These are phyloP conservation scores for Cabera pusaria DNA, from an alignment of 2,888 invertebrate species.

Conservation along the genomic window DNA sequence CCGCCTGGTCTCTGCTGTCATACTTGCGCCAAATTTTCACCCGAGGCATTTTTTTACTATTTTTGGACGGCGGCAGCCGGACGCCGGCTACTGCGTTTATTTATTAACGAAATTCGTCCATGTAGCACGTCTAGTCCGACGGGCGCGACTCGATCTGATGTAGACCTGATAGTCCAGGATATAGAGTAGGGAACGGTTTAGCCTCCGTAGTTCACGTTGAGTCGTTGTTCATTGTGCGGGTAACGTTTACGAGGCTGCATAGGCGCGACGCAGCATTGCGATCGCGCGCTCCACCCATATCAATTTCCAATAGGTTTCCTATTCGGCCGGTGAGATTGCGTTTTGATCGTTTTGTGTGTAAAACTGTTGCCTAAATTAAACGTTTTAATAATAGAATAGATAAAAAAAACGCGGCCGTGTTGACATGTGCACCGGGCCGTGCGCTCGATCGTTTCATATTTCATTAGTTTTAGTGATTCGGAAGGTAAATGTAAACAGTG, in stretches of 20 bases:
- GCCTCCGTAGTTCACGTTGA: constrained; percentile 34
- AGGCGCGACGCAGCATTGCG: constrained; percentile 73
- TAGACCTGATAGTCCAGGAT: constrained; percentile 40
- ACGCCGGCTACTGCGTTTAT: constrained; percentile 75
- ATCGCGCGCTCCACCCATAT: constrained; percentile 78
- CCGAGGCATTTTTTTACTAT: constrained; percentile 62
- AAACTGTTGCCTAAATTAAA: constrained; percentile 82
- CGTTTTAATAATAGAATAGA: constrained; percentile 80
- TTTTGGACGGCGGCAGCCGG: constrained; percentile 62
- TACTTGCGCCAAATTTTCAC: constrained; percentile 78
- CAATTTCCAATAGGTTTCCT: constrained; percentile 82
- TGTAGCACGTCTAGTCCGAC: constrained; percentile 57
- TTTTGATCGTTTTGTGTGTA: constrained; percentile 80
- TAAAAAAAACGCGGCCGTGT: constrained; percentile 60
- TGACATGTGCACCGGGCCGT: constrained; percentile 52
- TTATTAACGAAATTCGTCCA: constrained; percentile 81
- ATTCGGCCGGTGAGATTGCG: constrained; percentile 76
- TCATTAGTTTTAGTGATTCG: constrained; percentile 56
- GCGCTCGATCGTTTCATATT: constrained; percentile 58
- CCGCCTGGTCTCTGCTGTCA: constrained; percentile 62
- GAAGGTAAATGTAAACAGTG: constrained; percentile 54
- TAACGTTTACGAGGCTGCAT: constrained; percentile 76
- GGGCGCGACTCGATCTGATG: constrained; percentile 28
- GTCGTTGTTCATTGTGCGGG: constrained; percentile 48
- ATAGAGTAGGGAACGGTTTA: constrained; percentile 46